A percentile compares a stretch with the other conserved stretches of the same genome.
phyloP scores from a whole-genome alignment of 2,797 vertebrate species.

The Anabacerthia variegaticeps region DNA sequence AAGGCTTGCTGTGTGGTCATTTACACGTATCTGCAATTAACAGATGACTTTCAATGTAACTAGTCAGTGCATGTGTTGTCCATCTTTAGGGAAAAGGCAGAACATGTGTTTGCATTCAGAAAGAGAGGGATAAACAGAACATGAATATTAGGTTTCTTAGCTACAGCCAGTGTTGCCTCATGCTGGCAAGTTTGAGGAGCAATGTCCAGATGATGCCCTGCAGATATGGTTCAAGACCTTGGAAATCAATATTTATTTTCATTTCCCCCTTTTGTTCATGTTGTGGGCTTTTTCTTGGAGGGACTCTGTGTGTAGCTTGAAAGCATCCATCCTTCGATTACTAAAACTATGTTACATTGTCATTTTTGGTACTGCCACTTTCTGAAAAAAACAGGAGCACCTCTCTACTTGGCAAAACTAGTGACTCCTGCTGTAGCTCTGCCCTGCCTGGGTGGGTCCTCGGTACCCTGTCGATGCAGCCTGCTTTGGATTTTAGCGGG shows the following conservation, averaged over 20 bases:
- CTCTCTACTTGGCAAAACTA: fast-evolving
- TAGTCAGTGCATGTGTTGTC: background rate
- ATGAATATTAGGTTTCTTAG: background rate
- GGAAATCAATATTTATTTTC: background rate
- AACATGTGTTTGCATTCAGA: constrained; percentile 37
- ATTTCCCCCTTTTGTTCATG: background rate
- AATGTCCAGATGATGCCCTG: background rate
- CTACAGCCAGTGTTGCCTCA: background rate
- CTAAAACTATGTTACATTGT: background rate
- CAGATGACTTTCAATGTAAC: background rate
- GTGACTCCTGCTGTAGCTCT: background rate
- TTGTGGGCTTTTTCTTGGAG: background rate
- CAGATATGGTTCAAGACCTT: background rate
- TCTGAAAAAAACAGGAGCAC: background rate
- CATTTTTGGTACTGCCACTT: background rate
- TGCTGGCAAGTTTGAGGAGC: background rate
- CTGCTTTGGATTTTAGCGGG: background rate
- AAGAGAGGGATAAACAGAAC: background rate
- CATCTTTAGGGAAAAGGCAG: background rate
- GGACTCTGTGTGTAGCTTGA: background rate
- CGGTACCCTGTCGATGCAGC: background rate
- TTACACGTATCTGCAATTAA: background rate
- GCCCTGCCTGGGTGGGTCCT: background rate
- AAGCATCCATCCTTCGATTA: background rate
- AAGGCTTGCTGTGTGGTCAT: background rate